These are phyloP conservation scores for Labrus mixtus DNA, from an alignment of 2,113 vertebrate genomes.

Conservation along the genomic window DNA sequence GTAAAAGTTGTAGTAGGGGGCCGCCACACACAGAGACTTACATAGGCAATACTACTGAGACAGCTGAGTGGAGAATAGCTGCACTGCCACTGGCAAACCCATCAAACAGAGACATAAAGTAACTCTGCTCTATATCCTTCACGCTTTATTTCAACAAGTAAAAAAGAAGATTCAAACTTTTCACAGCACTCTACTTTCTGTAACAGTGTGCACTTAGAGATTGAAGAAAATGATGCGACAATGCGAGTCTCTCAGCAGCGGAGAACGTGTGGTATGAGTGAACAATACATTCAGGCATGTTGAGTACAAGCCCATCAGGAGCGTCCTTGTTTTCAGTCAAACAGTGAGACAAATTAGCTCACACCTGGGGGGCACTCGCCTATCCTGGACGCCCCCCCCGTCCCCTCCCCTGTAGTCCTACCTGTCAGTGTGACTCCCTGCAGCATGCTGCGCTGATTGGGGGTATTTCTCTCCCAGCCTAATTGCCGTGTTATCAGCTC, in stretches of 20 bases:
- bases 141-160: slow-evolving; percentile 22
- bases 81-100: slow-evolving; percentile 23
- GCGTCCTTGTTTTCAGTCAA: slow-evolving; percentile 43
- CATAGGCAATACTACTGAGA: slow-evolving; percentile 37
- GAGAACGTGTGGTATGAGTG: slow-evolving; percentile 13
- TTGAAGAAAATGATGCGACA: neutral
- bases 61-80: slow-evolving; percentile 34
- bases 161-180: slow-evolving; percentile 11
- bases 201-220: slow-evolving; percentile 5
- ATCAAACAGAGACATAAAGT: slow-evolving; percentile 44
- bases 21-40: slow-evolving; percentile 18
- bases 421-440: slow-evolving; percentile 50
- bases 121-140: slow-evolving; percentile 38
- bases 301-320: slow-evolving; percentile 23
- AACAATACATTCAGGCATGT: slow-evolving; percentile 16
- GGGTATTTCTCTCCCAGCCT: slow-evolving; percentile 54
- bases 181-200: neutral
- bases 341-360: slow-evolving; percentile 63
- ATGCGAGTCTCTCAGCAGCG: slow-evolving; percentile 15
- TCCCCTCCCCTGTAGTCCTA: slow-evolving; percentile 33
- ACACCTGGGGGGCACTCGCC: slow-evolving; percentile 47
- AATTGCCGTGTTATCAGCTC: slow-evolving; percentile 74
- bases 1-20: slow-evolving; percentile 30
- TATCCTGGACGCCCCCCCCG: slow-evolving; percentile 16
- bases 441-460: slow-evolving; percentile 55